phyloP scores from a whole-genome alignment of 2,113 vertebrate species.

The Chamaea fasciata region DNA sequence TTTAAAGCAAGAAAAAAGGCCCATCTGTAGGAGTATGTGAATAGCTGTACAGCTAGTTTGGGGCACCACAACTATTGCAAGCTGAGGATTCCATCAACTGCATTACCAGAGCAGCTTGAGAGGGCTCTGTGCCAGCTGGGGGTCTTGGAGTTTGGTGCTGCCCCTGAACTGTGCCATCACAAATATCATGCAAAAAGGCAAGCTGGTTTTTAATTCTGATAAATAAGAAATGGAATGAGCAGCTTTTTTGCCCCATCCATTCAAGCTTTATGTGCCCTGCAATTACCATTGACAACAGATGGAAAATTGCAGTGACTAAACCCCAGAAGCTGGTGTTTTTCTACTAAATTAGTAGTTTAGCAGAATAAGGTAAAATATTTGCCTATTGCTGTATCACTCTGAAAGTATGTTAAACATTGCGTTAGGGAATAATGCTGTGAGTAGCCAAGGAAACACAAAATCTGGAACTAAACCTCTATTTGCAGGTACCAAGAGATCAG shows the following conservation, averaged over 20 bases:
- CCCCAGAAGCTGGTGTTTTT: neutral
- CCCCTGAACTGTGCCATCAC: neutral
- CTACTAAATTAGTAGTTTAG: neutral
- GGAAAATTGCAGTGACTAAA: neutral
- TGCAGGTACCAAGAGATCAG: neutral
- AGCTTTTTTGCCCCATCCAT: neutral
- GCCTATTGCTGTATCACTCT: neutral
- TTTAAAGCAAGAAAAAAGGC: neutral
- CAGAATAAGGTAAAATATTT: neutral
- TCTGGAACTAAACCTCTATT: neutral
- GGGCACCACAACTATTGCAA: neutral
- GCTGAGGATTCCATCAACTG: neutral
- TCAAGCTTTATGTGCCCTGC: neutral
- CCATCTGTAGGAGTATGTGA: neutral
- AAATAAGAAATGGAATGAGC: neutral
- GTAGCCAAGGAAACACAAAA: neutral
- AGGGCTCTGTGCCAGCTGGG: neutral
- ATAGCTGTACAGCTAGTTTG: neutral
- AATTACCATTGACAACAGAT: neutral
- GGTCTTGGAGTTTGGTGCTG: neutral
- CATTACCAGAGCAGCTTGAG: neutral
- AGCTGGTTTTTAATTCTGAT: neutral
- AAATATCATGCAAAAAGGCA: neutral
- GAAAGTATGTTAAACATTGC: neutral
- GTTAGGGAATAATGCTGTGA: neutral